Percentiles rank a stretch among this genome's conserved stretches.
Evolutionary conservation across 2,888 invertebrate genomes (phyloP).

Genomic region (Tenthredo amoena): DNA sequence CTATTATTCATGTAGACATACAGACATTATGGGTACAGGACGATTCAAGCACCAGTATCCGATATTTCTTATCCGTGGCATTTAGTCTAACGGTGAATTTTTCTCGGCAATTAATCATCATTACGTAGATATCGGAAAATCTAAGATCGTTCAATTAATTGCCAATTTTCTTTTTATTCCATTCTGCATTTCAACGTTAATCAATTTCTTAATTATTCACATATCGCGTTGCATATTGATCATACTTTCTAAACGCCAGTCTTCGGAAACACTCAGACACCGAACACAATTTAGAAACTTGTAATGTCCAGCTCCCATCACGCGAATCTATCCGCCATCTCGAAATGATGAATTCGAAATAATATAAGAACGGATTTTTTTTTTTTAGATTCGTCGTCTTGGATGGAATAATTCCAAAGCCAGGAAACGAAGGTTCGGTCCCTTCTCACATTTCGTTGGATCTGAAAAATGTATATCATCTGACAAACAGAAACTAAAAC

Average conservation of each 20-base stretch:
- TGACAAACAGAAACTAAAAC: not conserved
- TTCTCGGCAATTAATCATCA: not conserved
- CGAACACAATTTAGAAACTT: not conserved
- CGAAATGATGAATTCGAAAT: not conserved
- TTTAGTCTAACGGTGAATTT: not conserved
- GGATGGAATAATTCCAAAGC: not conserved
- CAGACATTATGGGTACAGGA: not conserved
- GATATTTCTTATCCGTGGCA: not conserved
- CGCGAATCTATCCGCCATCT: not conserved
- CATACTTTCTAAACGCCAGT: constrained; percentile 14
- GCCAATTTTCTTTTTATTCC: not conserved
- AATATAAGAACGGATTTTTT: not conserved
- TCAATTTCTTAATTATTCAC: constrained; percentile 4
- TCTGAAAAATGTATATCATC: not conserved
- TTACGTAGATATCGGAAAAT: not conserved
- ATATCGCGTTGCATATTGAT: not conserved
- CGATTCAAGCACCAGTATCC: not conserved
- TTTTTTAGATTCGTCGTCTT: not conserved
- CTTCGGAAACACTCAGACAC: not conserved
- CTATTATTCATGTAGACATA: constrained; percentile 29
- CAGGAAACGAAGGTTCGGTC: not conserved
- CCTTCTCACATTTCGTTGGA: not conserved
- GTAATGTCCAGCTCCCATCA: not conserved
- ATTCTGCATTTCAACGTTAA: not conserved
- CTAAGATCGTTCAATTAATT: not conserved